Evolutionary conservation across 2,797 vertebrate genomes (phyloP).

Genomic region (Galagoides demidoff): DNA sequence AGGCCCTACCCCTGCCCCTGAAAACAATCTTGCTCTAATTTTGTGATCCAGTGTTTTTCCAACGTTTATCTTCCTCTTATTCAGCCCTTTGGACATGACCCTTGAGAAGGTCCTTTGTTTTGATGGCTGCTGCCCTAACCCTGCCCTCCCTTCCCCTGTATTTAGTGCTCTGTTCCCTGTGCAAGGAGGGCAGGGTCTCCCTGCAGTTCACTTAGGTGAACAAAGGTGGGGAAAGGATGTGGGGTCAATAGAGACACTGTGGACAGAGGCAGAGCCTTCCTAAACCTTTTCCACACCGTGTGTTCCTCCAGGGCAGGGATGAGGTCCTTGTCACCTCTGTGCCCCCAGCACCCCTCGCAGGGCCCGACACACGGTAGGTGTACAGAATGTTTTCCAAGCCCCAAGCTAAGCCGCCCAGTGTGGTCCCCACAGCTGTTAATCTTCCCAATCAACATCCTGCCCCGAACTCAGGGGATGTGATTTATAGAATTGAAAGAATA

Average conservation of each 20-base stretch:
- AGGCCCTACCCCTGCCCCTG: not conserved
- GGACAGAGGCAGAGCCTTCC: not conserved
- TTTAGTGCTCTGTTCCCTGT: not conserved
- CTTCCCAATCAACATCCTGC: not conserved
- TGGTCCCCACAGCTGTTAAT: not conserved
- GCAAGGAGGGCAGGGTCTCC: not conserved
- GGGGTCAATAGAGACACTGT: not conserved
- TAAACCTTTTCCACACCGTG: not conserved
- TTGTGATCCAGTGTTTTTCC: not conserved
- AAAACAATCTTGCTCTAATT: not conserved
- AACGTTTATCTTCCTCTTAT: not conserved
- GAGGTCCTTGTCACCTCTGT: not conserved
- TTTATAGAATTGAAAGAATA: not conserved
- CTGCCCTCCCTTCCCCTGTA: not conserved
- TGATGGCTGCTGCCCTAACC: not conserved
- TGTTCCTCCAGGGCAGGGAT: not conserved
- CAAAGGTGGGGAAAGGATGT: fast-evolving
- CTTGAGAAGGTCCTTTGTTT: not conserved
- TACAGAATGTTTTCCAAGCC: not conserved
- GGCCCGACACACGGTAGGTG: not conserved
- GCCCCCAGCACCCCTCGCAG: not conserved
- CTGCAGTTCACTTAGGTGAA: not conserved
- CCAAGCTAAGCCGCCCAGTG: not conserved
- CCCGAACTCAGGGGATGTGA: not conserved
- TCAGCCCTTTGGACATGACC: not conserved